phyloP scores from a whole-genome alignment of 2,888 invertebrate genomes.

The Protophormia terraenovae region DNA sequence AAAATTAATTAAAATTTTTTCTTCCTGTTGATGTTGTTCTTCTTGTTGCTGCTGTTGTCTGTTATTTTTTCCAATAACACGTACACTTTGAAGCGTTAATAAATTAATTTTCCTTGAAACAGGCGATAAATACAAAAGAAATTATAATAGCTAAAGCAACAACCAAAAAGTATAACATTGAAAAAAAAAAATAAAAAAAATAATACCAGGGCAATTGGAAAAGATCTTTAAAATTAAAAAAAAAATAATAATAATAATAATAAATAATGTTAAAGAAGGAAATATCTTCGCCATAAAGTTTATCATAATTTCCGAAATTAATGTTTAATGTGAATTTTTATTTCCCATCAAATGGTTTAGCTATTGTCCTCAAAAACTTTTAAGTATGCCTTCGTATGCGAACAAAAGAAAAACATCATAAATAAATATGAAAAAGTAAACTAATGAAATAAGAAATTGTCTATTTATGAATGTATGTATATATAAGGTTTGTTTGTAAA shows the following conservation, averaged over 20 bases:
- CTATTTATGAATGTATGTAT: background rate
- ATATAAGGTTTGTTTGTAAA: background rate
- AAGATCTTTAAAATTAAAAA: no score
- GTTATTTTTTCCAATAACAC: background rate
- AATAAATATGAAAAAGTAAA: background rate
- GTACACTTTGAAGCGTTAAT: conserved; percentile 25
- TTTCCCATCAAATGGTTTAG: no score
- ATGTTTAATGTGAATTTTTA: no score
- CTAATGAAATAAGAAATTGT: background rate
- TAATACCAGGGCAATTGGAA: background rate
- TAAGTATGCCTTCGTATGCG: background rate
- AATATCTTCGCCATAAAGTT: no score
- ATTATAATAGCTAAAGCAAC: background rate
- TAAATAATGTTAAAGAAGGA: no score
- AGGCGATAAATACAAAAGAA: background rate
- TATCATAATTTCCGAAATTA: no score
- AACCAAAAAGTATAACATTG: background rate
- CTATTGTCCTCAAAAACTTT: background rate
- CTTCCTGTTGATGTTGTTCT: conserved; percentile 5
- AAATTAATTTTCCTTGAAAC: conserved; percentile 28
- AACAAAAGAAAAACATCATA: background rate
- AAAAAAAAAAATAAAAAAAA: background rate
- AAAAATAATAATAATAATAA: no score
- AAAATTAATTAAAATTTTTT: conserved; percentile 40
- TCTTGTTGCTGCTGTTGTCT: background rate